Base-by-base conservation (phyloP, 2,113 vertebrate species). In the Chamaea fasciata region DNA sequence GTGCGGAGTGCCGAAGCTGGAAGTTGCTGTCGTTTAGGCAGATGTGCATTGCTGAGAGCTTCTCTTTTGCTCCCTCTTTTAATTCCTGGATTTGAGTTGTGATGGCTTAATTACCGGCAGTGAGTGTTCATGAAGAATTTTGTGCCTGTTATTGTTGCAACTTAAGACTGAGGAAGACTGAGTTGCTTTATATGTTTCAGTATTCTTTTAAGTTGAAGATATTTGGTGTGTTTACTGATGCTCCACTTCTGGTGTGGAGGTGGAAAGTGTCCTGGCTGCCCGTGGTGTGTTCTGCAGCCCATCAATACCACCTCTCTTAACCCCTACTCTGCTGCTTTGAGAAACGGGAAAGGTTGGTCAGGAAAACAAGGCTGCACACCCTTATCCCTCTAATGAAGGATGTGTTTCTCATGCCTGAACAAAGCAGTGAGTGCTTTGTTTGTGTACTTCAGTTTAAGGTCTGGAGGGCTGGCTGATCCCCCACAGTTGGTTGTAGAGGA, bases 271-370 rank as follows among this genome's bases (percentile, higher is more conserved):
- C 19, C 31, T 44, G 33, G 30, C 30, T 76, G 86, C 31, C 60
- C 21, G 0, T 27, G 76, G 26, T 41, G 73, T 35, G 59, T 62
- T 65, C 41, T 81, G 63, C 49, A 39, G 76, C 15, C 24, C 19
- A 0, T 0, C 1, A 8, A 49, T 64, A 20, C 30, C n/a, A 49
- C 63, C 56, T 42, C 39, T 67, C 0, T 1, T 69, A 65, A 77
- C 22, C 63, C 41, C 46, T 69, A 22, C 55, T 52, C 24, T 65
- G 21, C 56, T 64, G 35, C 12, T 57, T 55, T 94, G 59, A 59
- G 30, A 64, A 71, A 11, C 0, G 0, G 63, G 28, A n/a, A 33
- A 9, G 5, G 3, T 42, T 81, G 74, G 57, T 33, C 42, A 49
- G 57, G 23, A 53, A 57, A 50, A 57, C 2, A 10, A 50, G 83